Evolutionary conservation across 2,797 vertebrate species (phyloP).

Genomic region (Falco columbarius): DNA sequence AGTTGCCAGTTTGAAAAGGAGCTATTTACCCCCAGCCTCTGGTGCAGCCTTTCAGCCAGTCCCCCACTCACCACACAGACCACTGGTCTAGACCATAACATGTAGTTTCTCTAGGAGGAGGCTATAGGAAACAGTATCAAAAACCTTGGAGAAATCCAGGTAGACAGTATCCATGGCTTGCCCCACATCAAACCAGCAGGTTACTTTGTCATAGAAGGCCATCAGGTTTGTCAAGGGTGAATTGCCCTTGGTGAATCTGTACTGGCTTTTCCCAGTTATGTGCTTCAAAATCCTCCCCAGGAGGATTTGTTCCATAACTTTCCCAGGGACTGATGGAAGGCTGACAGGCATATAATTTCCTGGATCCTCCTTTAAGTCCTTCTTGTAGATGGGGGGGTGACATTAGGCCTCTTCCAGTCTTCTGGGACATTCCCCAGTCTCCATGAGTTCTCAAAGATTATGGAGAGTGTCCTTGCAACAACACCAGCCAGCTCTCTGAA

Average conservation of each 20-base stretch:
- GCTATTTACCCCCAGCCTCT: background rate
- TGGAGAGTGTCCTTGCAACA: background rate
- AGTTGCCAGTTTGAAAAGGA: background rate
- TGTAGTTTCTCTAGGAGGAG: background rate
- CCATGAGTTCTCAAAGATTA: background rate
- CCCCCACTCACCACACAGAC: background rate
- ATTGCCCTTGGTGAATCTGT: background rate
- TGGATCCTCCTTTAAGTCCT: background rate
- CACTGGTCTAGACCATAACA: background rate
- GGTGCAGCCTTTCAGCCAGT: background rate
- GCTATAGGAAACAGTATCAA: rapidly evolving
- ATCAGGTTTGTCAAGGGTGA: background rate
- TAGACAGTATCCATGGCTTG: too few relatives aligned
- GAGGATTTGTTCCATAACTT: background rate
- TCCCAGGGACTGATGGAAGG: background rate
- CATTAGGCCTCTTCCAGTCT: background rate
- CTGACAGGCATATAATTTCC: background rate
- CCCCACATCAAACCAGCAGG: background rate
- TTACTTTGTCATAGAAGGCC: background rate
- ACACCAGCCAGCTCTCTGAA: background rate
- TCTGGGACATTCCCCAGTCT: background rate
- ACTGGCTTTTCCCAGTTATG: background rate
- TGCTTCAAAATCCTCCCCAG: background rate
- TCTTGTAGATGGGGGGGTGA: background rate
- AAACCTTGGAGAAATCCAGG: background rate